Conservation (phyloP, 2,888 invertebrate species). For the Andrena dorsata region DNA sequence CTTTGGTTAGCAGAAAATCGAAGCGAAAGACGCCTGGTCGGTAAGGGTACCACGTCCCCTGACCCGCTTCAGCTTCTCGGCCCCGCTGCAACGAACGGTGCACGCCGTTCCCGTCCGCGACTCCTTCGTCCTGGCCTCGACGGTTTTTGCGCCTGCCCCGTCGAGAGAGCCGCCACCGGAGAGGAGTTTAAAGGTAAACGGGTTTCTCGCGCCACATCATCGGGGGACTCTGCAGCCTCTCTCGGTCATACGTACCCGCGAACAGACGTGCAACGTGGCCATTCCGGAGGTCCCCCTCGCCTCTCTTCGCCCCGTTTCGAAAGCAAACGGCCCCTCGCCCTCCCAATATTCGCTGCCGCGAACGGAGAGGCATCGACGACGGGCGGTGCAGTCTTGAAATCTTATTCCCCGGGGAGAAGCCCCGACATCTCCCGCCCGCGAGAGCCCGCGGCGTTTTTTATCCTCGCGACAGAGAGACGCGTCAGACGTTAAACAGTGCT, state of each 20-base stretch:
- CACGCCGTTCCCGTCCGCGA: conserved; percentile 35
- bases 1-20: too few species aligned
- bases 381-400: too few species aligned
- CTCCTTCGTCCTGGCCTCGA: conserved; percentile 53
- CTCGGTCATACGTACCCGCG: conserved; percentile 52
- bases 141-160: conserved; percentile 62
- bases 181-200: conserved; percentile 81
- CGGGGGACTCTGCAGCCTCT: conserved; percentile 58
- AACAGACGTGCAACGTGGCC: background rate
- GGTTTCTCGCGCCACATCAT: conserved; percentile 76
- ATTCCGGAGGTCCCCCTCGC: too few species aligned
- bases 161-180: conserved; percentile 54
- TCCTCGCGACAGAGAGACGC: conserved; percentile 34
- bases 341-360: too few species aligned
- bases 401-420: too few species aligned
- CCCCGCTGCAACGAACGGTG: conserved; percentile 34
- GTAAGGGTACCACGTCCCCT: conserved; percentile 9
- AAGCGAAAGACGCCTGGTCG: background rate
- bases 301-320: background rate
- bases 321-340: background rate
- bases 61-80: conserved; percentile 44
- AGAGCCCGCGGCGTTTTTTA: conserved; percentile 26
- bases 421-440: too few species aligned
- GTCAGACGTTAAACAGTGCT: conserved; percentile 42
- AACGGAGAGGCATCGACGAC: too few species aligned